These are phyloP conservation scores for Ptiloglossa arizonensis DNA, from an alignment of 1,140 invertebrate genomes.

Conservation along the genomic window DNA sequence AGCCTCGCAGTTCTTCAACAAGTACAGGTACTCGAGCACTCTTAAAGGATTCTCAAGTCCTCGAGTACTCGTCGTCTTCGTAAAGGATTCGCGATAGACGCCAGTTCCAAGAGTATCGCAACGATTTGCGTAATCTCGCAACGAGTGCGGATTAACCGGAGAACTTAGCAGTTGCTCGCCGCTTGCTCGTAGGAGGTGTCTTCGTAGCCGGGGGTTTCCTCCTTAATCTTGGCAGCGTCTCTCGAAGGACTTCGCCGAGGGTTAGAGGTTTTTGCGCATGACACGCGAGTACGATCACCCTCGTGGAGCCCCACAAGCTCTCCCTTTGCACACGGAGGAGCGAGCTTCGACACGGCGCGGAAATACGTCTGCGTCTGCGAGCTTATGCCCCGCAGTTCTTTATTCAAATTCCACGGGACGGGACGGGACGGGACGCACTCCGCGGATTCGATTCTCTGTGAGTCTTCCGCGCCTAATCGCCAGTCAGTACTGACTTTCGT, in stretches of 20 bases:
- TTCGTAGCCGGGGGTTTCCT: not conserved
- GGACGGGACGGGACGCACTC: conserved; percentile 28
- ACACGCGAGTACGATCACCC: conserved; percentile 73
- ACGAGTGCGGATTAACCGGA: not conserved
- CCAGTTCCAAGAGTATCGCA: no score
- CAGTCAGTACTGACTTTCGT: not conserved
- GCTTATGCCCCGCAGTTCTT: conserved; percentile 55
- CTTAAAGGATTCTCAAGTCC: no score
- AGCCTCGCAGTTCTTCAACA: no score
- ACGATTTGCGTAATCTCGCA: no score
- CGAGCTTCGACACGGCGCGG: conserved; percentile 61
- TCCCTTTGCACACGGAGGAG: conserved; percentile 25
- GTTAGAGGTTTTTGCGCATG: conserved; percentile 69
- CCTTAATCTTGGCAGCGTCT: conserved; percentile 25
- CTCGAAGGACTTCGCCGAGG: conserved; percentile 39
- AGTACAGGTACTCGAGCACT: no score
- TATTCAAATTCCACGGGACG: conserved; percentile 66
- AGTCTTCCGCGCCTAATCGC: conserved; percentile 27
- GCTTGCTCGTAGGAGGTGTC: not conserved
- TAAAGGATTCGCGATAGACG: no score
- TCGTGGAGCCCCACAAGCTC: conserved; percentile 59
- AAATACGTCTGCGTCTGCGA: not conserved
- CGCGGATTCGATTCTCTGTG: not conserved
- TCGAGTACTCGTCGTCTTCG: no score
- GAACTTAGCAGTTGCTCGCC: not conserved